These are phyloP conservation scores for Heterochromis multidens DNA, from an alignment of 2,113 vertebrate species.

Conservation along the genomic window DNA sequence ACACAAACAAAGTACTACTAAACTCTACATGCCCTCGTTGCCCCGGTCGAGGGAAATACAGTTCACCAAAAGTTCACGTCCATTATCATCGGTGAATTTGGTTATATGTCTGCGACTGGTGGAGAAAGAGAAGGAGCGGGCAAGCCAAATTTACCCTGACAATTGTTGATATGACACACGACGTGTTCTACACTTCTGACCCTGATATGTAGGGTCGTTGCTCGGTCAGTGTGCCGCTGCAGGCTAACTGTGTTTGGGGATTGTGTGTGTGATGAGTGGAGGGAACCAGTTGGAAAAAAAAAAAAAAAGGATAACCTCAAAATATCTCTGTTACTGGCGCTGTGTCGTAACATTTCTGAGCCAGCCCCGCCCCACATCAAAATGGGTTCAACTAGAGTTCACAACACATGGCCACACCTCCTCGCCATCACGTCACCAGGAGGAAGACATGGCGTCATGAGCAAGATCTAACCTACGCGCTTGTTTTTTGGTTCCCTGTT, in stretches of 20 bases:
- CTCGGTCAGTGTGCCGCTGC: constrained; percentile 70
- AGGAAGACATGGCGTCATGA: constrained; percentile 15
- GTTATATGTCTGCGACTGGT: constrained; percentile 35
- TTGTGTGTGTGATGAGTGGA: not conserved
- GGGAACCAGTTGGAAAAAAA: not conserved
- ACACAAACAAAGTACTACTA: constrained; percentile 34
- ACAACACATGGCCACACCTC: constrained; percentile 44
- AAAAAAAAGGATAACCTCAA: constrained; percentile 26
- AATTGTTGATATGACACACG: constrained; percentile 48
- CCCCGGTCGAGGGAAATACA: constrained; percentile 11
- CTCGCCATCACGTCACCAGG: constrained; percentile 28
- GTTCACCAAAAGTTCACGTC: constrained; percentile 73
- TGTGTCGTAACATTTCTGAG: constrained; percentile 48
- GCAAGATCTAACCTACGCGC: not conserved
- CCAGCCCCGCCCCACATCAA: constrained; percentile 29
- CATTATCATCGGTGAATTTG: constrained; percentile 16
- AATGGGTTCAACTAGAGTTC: constrained; percentile 72
- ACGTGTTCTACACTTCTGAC: constrained; percentile 62
- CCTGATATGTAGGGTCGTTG: constrained; percentile 61
- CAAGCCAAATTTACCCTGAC: constrained; percentile 36
- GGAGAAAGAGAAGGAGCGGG: constrained; percentile 8
- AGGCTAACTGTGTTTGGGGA: constrained; percentile 35
- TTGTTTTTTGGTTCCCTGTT: not conserved
- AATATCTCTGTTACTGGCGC: constrained; percentile 59
- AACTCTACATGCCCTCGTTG: constrained; percentile 39